phyloP scores from a whole-genome alignment of 2,113 vertebrate species.

The Hipposideros armiger region DNA sequence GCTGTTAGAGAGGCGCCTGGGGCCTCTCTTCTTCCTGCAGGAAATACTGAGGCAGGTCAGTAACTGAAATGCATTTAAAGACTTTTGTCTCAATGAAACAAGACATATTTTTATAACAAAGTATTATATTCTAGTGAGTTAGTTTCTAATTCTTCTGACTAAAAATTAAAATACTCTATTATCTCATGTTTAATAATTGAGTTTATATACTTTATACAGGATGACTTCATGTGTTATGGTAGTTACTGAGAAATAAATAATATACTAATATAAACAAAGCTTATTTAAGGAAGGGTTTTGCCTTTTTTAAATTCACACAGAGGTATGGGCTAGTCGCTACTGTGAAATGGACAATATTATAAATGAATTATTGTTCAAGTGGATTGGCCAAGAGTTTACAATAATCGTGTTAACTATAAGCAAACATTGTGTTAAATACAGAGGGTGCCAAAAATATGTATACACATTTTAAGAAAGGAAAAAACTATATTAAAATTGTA shows the following conservation, averaged over 20 bases:
- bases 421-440: too few species aligned
- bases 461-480: too few species aligned
- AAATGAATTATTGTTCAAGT: too few species aligned
- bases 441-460: too few species aligned
- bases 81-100: not conserved
- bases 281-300: too few species aligned
- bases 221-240: not conserved
- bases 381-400: too few species aligned
- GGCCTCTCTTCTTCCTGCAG: rapidly evolving
- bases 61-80: not conserved
- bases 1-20: not conserved
- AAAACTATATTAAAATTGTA: too few species aligned
- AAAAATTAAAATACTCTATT: not conserved
- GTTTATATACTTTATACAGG: too few species aligned
- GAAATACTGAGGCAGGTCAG: not conserved
- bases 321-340: not conserved
- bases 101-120: not conserved
- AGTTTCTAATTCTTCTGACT: not conserved
- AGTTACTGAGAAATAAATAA: not conserved
- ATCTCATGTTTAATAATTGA: not conserved
- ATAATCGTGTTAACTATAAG: too few species aligned
- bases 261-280: not conserved
- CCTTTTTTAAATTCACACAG: not conserved
- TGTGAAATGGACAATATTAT: not conserved
- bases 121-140: not conserved